These are phyloP conservation scores for Zosterops hypoxanthus DNA, from an alignment of 2,113 vertebrate species.

Conservation along the genomic window DNA sequence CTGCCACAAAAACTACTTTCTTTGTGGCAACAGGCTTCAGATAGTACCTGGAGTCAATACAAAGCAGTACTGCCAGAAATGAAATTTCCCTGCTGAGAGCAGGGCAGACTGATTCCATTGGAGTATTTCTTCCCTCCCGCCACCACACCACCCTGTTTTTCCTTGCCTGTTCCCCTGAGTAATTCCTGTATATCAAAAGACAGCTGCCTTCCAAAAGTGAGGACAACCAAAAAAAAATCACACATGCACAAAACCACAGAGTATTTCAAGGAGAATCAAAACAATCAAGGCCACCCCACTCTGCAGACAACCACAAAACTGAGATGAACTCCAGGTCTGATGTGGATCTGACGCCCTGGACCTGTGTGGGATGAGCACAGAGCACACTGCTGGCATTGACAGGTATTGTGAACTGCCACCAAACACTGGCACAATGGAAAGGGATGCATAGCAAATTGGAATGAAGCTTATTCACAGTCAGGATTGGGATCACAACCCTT, in stretches of 20 bases:
- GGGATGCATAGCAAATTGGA: background rate
- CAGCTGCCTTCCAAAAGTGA: background rate
- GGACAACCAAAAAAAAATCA: background rate
- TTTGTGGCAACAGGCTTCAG: background rate
- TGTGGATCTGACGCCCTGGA: background rate
- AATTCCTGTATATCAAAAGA: background rate
- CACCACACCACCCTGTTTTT: background rate
- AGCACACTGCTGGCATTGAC: background rate
- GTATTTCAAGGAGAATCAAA: background rate
- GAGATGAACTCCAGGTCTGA: background rate
- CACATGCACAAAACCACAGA: accelerated
- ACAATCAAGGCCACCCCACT: background rate
- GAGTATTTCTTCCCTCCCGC: background rate
- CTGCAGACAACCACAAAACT: background rate
- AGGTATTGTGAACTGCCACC: background rate
- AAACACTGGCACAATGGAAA: background rate
- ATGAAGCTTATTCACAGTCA: background rate
- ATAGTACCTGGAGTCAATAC: background rate
- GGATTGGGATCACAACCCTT: background rate
- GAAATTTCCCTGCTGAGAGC: background rate
- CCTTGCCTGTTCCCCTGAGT: background rate
- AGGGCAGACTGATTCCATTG: background rate
- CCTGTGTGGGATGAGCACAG: background rate
- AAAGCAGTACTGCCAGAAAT: background rate
- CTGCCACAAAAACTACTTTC: background rate